Percentiles rank a stretch among this genome's conserved stretches.
These are phyloP conservation scores for Miltochrista miniata DNA, from an alignment of 2,888 invertebrate genomes.

Conservation along the genomic window DNA sequence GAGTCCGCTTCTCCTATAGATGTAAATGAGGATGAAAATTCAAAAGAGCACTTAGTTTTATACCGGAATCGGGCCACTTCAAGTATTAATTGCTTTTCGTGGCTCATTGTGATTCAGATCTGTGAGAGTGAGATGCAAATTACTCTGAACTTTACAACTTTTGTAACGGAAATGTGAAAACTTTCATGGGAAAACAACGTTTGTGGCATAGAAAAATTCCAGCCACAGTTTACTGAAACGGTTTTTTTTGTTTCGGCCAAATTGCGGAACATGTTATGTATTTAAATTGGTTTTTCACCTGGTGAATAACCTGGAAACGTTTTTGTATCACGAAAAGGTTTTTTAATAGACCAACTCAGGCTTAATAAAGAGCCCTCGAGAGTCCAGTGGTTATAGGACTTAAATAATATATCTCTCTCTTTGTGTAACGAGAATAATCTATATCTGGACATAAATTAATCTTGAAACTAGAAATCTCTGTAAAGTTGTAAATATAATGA, in stretches of 20 bases:
- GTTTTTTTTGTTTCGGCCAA: constrained; percentile 28
- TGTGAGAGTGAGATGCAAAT: constrained; percentile 77
- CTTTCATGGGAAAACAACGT: constrained; percentile 68
- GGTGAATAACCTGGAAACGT: background rate
- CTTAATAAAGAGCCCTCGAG: too few relatives aligned
- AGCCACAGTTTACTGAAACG: constrained; percentile 37
- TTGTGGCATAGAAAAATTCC: constrained; percentile 54
- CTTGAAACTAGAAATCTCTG: too few relatives aligned
- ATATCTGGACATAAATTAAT: too few relatives aligned
- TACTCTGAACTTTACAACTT: constrained; percentile 74
- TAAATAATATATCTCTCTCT: too few relatives aligned
- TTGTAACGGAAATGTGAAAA: constrained; percentile 76
- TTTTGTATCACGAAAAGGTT: too few relatives aligned
- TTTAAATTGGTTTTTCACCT: constrained; percentile 10
- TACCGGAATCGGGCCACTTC: constrained; percentile 76
- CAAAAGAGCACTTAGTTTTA: constrained; percentile 79
- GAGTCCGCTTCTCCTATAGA: constrained; percentile 50
- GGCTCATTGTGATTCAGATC: constrained; percentile 81
- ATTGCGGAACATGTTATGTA: constrained; percentile 11
- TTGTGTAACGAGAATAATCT: too few relatives aligned
- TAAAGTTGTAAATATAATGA: too few relatives aligned
- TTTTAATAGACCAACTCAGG: too few relatives aligned
- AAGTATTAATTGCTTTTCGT: constrained; percentile 82
- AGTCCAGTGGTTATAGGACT: too few relatives aligned
- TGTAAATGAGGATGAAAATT: constrained; percentile 73